phyloP scores from a whole-genome alignment of 2,797 vertebrate species.

The Spinibarbus caldwelli region DNA sequence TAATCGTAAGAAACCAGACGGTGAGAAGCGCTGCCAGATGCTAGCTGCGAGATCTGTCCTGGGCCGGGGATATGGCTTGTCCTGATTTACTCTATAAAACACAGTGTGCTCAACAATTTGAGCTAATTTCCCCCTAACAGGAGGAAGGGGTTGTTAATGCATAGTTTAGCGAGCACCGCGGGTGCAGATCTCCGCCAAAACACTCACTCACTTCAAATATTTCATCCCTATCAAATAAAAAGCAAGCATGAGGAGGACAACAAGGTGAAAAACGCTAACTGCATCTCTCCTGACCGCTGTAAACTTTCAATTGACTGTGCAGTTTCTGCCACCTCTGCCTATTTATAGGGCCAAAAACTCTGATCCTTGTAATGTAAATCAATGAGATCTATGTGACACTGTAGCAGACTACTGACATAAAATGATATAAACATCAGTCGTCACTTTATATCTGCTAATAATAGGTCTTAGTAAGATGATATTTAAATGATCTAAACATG shows the following conservation, averaged over 20 bases:
- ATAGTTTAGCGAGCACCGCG: conserved; percentile 45
- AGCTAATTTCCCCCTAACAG: conserved; percentile 68
- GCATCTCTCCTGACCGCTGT: not conserved
- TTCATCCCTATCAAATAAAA: conserved; percentile 48
- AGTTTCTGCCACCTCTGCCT: not conserved
- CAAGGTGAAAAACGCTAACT: not conserved
- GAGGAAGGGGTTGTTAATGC: conserved; percentile 71
- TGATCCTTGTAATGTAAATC: not conserved
- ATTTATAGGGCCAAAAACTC: not conserved
- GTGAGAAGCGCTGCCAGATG: conserved; percentile 53
- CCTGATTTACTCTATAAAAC: conserved; percentile 64
- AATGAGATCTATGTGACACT: not conserved
- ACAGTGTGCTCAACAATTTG: conserved; percentile 68
- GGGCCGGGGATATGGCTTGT: conserved; percentile 52
- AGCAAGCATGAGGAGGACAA: not conserved
- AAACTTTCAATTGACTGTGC: not conserved
- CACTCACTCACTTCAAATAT: conserved; percentile 43
- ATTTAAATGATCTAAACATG: no score
- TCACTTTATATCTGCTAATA: not conserved
- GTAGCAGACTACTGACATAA: not conserved
- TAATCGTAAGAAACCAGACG: conserved; percentile 60
- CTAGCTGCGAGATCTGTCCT: conserved; percentile 52
- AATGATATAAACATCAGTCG: not conserved
- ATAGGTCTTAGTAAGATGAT: no score
- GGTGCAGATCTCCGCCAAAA: conserved; percentile 58